These are phyloP conservation scores for Cephalopterus ornatus DNA, from an alignment of 2,113 vertebrate species.

Conservation along the genomic window DNA sequence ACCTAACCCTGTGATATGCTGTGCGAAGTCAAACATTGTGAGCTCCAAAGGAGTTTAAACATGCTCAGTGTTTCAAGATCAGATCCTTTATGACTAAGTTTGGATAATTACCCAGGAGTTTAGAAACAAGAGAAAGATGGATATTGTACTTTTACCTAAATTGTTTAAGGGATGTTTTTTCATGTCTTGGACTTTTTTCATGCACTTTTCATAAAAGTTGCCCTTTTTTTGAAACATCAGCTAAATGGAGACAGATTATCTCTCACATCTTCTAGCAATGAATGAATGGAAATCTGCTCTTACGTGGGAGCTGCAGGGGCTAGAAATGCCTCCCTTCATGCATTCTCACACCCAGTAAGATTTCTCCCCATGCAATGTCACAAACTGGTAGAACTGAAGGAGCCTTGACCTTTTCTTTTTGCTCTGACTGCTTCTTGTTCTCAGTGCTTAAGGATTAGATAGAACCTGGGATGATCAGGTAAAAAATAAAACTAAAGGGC, in stretches of 20 bases:
- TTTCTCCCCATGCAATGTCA: neutral
- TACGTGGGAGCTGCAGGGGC: neutral
- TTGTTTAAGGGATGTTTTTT: neutral
- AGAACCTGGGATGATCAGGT: neutral
- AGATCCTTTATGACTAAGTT: neutral
- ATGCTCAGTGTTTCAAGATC: neutral
- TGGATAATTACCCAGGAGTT: neutral
- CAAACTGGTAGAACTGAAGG: neutral
- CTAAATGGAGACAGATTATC: neutral
- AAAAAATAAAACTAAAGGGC: neutral
- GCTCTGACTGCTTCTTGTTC: neutral
- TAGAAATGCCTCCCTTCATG: neutral
- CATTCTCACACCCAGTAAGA: neutral
- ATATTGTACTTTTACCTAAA: neutral
- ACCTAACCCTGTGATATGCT: neutral
- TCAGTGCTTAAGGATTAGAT: neutral
- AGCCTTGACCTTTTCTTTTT: neutral
- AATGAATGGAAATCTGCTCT: neutral
- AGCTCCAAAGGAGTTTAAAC: neutral
- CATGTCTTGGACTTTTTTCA: neutral
- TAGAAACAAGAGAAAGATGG: neutral
- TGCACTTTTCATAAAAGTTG: neutral
- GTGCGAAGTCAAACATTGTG: neutral
- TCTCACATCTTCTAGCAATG: neutral
- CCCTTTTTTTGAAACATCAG: neutral